phyloP scores from a whole-genome alignment of 1,140 invertebrate genomes.

The Procambarus virginalis region DNA sequence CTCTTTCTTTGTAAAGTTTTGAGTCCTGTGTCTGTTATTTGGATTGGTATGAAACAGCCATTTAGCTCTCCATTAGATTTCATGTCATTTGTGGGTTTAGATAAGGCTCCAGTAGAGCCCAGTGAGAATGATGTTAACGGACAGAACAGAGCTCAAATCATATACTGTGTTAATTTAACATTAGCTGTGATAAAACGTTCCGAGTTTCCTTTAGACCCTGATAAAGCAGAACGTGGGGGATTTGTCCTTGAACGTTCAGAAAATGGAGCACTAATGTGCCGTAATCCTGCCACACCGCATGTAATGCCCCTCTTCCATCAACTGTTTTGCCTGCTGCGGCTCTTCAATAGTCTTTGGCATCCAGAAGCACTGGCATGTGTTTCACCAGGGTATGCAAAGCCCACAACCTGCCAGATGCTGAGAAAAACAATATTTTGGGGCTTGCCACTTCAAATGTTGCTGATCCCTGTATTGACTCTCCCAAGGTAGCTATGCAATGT shows the following conservation, averaged over 20 bases:
- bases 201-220: constrained; percentile 78
- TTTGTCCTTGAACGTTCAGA: constrained; percentile 85
- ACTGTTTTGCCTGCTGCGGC: constrained; percentile 83
- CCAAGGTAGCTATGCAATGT: constrained; percentile 20
- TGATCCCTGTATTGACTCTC: constrained; percentile 46
- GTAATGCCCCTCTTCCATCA: constrained; percentile 86
- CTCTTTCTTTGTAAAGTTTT: constrained; percentile 85
- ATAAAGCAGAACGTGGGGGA: constrained; percentile 85
- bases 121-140: constrained; percentile 79
- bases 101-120: constrained; percentile 81
- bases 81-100: constrained; percentile 85
- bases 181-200: constrained; percentile 91
- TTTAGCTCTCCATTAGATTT: constrained; percentile 76
- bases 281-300: constrained; percentile 89
- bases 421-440: constrained; percentile 70
- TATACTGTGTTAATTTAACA: constrained; percentile 83
- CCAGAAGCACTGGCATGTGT: constrained; percentile 78
- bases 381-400: constrained; percentile 79
- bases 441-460: constrained; percentile 37
- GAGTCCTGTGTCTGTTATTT: constrained; percentile 79
- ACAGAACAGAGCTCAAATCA: constrained; percentile 79
- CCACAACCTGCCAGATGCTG: constrained; percentile 55
- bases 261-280: constrained; percentile 84
- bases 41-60: constrained; percentile 48
- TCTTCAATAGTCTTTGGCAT: constrained; percentile 86